phyloP scores from a whole-genome alignment of 2,888 invertebrate genomes.

The Acleris sparsana region DNA sequence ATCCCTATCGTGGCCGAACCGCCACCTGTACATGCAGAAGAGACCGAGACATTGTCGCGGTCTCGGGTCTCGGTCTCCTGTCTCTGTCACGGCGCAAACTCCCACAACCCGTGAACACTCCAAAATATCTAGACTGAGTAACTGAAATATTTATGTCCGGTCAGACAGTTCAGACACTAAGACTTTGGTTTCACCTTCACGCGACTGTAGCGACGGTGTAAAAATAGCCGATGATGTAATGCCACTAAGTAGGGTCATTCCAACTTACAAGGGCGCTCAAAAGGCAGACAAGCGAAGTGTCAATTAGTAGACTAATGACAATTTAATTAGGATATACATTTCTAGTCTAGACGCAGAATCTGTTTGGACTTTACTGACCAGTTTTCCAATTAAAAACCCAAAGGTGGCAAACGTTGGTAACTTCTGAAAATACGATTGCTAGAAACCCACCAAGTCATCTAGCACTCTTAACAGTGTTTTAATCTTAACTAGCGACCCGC shows the following conservation, averaged over 20 bases:
- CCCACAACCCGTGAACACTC: too few species aligned
- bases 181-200: constrained; percentile 28
- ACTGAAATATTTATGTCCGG: not conserved
- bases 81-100: too few species aligned
- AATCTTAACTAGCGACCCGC: too few species aligned
- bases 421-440: too few species aligned
- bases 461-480: not conserved
- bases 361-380: not conserved
- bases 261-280: constrained; percentile 11
- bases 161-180: constrained; percentile 17
- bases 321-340: too few species aligned
- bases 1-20: too few species aligned
- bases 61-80: too few species aligned
- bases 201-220: constrained; percentile 16
- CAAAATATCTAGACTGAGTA: not conserved
- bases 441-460: too few species aligned
- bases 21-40: too few species aligned
- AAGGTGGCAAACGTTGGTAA: too few species aligned
- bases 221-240: constrained; percentile 33
- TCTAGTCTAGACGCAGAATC: not conserved
- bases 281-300: not conserved
- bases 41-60: too few species aligned
- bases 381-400: too few species aligned
- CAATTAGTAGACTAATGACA: not conserved
- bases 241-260: constrained; percentile 14